Evolutionary conservation across 2,888 invertebrate species (phyloP), one percentile per base, ranked within the genome.

Genomic region (Eupeodes latifasciatus): DNA sequence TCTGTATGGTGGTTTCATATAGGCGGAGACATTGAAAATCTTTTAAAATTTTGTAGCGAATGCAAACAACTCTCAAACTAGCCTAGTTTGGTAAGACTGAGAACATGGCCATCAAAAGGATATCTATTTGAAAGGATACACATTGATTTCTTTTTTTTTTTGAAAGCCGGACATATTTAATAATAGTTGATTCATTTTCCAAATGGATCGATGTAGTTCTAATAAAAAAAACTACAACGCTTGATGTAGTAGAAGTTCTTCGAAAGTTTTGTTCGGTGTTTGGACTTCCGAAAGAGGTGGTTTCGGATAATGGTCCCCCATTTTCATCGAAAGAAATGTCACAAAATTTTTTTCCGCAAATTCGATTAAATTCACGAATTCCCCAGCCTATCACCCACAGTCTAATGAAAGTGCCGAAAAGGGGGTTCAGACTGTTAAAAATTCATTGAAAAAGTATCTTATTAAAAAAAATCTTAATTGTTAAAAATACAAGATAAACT

Each of bases 221-320:
- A 16, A 62, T 62, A 40, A 62, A 44, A 40, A 62, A n/a, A 62
- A 40, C 61, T 9, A 10, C 40, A 40, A 6, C 40, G 3, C 10
- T 40, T 36, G 61, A 36, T 61, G 59, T 61, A 12, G 36, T 61
- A 14, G 14, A 61, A 36, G 59, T 61, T 4, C n/a, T 61, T 5
- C 12, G 59, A 5, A 27, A 61, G 14, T 3, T 61, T 3, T 61
- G 34, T 61, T 61, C 59, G 4, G 6, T 34, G 34, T 27, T 61
- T 36, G 59, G 59, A 61, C 36, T 61, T 36, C 59, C 36, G 27
- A 61, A 61, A 61, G 61, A 36, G n/a, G n/a, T 61, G 5, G n/a
- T 61, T 61, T 36, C 61, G 61, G 61, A 61, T 40, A 61, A 61
- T 4, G 61, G 40, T 61, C 36, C 61, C n/a, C 61, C 61, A 40